Base-by-base conservation (phyloP, 2,888 invertebrate genomes). In the Epistrophella euchroma region DNA sequence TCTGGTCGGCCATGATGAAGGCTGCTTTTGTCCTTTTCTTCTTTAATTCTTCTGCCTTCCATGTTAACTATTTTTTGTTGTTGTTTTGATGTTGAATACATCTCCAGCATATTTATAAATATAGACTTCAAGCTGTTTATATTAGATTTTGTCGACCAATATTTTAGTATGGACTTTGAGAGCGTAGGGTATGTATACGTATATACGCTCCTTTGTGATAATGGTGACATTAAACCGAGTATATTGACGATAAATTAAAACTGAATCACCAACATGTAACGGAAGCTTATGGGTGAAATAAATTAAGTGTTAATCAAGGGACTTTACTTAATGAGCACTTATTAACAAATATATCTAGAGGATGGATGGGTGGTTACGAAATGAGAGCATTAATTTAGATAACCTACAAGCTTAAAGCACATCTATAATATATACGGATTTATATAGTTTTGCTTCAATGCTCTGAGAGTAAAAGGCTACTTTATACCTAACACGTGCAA, bases 221-320 rank as follows among this genome's bases (percentile, higher is more conserved):
- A 68, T 68, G 50, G 68, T 68, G 68, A 68, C 68, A 68, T 68
- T 68, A 68, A 68, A 68, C 68, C 68, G 68, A 52, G 68, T 68
- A 68, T 68, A 68, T 68, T 68, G 68, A n/a, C 37, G 71, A 71
- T 71, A 56, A 71, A 71, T 71, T 71, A 71, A 71, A 71, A 71
- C 71, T 15, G 71, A 71, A 56, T 71, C 71, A 43, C 55, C 71
- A 55, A 45, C 56, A 71, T 71, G 40, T 71, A 56, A 71, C 71
- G 56, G 56, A 56, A 55, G 43, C 56, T 71, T 71, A 71, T 56
- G 71, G 52, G 71, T 71, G 56, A 56, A 56, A 71, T 68, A 52
- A 43, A 71, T 71, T 71, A 71, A 71, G 71, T 71, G 71, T 71
- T 71, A 71, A 71, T 71, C 71, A 71, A 43, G 50, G 68, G 68